Conservation (phyloP, 1,140 invertebrate species). For the Rhyacophila brunnea region DNA sequence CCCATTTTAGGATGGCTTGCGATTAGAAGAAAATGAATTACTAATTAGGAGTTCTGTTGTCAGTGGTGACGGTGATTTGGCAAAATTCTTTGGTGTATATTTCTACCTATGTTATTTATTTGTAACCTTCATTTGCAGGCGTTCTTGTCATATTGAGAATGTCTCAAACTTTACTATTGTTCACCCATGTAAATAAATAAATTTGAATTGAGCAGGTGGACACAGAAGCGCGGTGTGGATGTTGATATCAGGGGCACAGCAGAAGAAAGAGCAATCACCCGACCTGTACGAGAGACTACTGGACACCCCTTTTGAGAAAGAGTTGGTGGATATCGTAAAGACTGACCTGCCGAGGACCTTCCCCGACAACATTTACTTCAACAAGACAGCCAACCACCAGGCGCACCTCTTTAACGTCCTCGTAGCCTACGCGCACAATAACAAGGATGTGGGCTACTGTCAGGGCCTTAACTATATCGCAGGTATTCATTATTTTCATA, state of each 20-base stretch:
- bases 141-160: no score
- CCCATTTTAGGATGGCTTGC: no score
- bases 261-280: slow-evolving; percentile 63
- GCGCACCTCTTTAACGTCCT: slow-evolving; percentile 81
- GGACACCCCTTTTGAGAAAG: slow-evolving; percentile 62
- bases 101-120: no score
- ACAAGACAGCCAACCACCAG: slow-evolving; percentile 69
- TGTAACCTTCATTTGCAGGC: no score
- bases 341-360: slow-evolving; percentile 87
- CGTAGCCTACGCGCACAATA: slow-evolving; percentile 85
- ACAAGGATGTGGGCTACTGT: slow-evolving; percentile 85
- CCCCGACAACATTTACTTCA: slow-evolving; percentile 92
- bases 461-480: slow-evolving; percentile 94
- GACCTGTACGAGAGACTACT: slow-evolving; percentile 72
- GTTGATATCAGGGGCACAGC: slow-evolving; percentile 74
- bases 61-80: no score
- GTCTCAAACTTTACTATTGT: no score
- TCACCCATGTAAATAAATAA: no score
- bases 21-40: no score
- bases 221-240: slow-evolving; percentile 75
- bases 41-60: no score
- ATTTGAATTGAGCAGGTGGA: no score
- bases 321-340: slow-evolving; percentile 75
- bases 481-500: no score
- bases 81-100: no score